These are phyloP conservation scores for Bombyx mandarina DNA, from an alignment of 1,140 invertebrate genomes.

Conservation along the genomic window DNA sequence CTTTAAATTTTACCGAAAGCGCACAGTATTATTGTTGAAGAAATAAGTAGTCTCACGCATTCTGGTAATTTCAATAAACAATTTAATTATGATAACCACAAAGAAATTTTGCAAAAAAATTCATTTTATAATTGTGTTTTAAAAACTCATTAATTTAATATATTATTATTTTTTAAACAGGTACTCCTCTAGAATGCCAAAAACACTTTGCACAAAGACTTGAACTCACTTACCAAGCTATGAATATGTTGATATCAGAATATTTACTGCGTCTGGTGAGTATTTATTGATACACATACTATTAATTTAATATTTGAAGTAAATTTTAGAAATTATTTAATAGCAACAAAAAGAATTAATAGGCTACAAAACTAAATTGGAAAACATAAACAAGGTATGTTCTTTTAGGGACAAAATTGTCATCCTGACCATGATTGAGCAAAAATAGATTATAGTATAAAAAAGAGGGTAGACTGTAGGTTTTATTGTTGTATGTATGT, in stretches of 20 bases:
- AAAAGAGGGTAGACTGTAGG: no score
- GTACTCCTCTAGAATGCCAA: conserved; percentile 36
- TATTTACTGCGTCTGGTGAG: conserved; percentile 66
- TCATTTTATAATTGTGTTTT: not conserved
- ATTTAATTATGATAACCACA: no score
- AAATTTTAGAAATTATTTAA: no score
- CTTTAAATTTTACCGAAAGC: not conserved
- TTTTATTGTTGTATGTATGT: no score
- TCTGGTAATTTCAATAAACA: no score
- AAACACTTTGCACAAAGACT: conserved; percentile 47
- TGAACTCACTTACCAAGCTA: conserved; percentile 67
- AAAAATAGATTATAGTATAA: no score
- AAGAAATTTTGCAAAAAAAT: not conserved
- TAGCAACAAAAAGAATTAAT: no score
- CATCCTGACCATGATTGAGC: no score
- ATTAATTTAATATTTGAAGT: no score
- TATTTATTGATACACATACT: not conserved
- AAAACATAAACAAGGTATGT: no score
- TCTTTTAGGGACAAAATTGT: no score
- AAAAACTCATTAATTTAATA: not conserved
- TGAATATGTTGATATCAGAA: conserved; percentile 72
- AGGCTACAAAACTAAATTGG: no score
- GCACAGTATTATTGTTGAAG: not conserved
- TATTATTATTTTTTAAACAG: conserved; percentile 20
- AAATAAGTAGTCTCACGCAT: not conserved